phyloP scores from a whole-genome alignment of 2,888 invertebrate species.

The Aelia acuminata region DNA sequence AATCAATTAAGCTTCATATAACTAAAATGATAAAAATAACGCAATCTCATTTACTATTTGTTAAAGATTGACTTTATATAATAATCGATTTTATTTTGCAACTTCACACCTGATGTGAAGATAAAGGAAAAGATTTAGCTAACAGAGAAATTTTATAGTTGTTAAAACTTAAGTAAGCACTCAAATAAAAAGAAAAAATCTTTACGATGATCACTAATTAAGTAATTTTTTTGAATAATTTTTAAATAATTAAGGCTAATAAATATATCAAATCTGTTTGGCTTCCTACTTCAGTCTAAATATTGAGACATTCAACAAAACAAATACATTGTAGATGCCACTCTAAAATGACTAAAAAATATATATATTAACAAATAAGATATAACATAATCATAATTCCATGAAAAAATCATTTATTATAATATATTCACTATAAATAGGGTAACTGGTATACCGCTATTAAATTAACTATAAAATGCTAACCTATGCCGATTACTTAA shows the following conservation, averaged over 20 bases:
- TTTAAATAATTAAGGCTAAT: not conserved
- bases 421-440: conserved; percentile 52
- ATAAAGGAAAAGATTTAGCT: not conserved
- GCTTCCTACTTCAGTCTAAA: conserved; percentile 36
- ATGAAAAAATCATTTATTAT: conserved; percentile 55
- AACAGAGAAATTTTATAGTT: not conserved
- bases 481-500: conserved; percentile 50
- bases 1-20: not conserved
- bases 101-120: not conserved
- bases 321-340: conserved; percentile 23
- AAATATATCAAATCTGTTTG: not conserved
- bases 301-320: conserved; percentile 4
- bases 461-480: conserved; percentile 56
- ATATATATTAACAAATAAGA: conserved; percentile 45
- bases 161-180: not conserved
- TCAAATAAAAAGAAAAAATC: not conserved
- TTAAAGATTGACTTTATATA: not conserved
- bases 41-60: not conserved
- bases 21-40: not conserved
- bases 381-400: conserved; percentile 46
- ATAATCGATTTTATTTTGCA: not conserved
- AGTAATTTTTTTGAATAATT: not conserved
- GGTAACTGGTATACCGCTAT: conserved; percentile 59
- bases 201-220: not conserved
- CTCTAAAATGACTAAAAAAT: conserved; percentile 41